Evolutionary conservation across 2,113 vertebrate genomes (phyloP).

Genomic region (Lethenteron reissneri): DNA sequence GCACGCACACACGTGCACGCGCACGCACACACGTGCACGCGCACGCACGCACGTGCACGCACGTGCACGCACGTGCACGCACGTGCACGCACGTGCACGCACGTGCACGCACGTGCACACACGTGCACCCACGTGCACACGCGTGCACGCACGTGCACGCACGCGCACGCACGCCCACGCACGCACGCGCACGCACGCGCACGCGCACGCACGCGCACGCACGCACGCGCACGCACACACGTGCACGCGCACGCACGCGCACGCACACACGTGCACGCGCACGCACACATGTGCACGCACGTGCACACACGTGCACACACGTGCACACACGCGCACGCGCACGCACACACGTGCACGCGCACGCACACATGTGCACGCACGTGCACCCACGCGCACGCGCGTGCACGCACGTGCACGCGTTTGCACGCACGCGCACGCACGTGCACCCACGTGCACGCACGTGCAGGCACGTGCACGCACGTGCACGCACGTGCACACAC

Average conservation of each 20-base stretch:
- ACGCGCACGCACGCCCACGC: neutral
- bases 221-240: neutral
- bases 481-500: too few species aligned
- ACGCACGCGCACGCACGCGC: neutral
- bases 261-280: neutral
- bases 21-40: neutral
- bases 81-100: neutral
- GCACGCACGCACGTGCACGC: neutral
- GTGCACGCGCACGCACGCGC: neutral
- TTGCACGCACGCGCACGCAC: too few species aligned
- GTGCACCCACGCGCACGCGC: too few species aligned
- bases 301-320: too few species aligned
- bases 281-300: too few species aligned
- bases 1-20: too few species aligned
- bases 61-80: neutral
- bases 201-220: neutral
- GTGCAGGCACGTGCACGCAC: too few species aligned
- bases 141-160: neutral
- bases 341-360: too few species aligned
- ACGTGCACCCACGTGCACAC: neutral
- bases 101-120: neutral
- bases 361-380: too few species aligned
- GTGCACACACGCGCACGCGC: too few species aligned
- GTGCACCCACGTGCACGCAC: too few species aligned
- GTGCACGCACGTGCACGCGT: too few species aligned